A percentile compares a stretch with the other conserved stretches of the same genome.
These are phyloP conservation scores for Drosophila arawakana DNA, from an alignment of 1,140 invertebrate species.

Conservation along the genomic window DNA sequence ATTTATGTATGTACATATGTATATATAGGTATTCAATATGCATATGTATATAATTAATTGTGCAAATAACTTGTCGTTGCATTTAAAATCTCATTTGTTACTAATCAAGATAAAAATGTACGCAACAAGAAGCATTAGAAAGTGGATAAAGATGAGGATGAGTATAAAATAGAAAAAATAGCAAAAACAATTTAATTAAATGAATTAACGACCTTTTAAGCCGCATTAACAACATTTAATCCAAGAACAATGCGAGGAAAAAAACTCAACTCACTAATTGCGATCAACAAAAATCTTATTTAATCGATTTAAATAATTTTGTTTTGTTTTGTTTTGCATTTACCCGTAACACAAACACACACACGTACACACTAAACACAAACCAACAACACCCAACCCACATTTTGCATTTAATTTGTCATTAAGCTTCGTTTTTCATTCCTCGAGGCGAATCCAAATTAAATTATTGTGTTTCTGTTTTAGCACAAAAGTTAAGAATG, in stretches of 20 bases:
- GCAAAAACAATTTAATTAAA: conserved; percentile 39
- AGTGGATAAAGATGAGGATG: neutral
- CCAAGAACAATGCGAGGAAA: conserved; percentile 18
- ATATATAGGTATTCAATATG: conserved; percentile 20
- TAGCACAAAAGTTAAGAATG: conserved; percentile 58
- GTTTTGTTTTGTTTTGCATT: conserved; percentile 72
- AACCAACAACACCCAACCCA: neutral
- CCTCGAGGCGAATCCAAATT: conserved; percentile 47
- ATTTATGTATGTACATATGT: conserved; percentile 8
- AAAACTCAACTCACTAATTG: conserved; percentile 21
- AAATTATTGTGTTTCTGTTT: conserved; percentile 61
- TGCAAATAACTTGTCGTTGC: conserved; percentile 74
- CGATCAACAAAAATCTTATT: conserved; percentile 75
- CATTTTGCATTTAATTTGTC: conserved; percentile 49
- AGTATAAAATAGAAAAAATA: conserved; percentile 10
- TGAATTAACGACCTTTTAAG: conserved; percentile 25
- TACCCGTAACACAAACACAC: conserved; percentile 10
- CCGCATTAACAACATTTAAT: conserved; percentile 24
- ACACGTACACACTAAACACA: conserved; percentile 1
- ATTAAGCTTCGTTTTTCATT: conserved; percentile 26
- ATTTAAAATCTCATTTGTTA: conserved; percentile 79
- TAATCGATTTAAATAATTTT: conserved; percentile 82
- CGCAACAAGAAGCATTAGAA: conserved; percentile 36
- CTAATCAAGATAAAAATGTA: conserved; percentile 57
- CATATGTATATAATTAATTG: conserved; percentile 70